phyloP scores from a whole-genome alignment of 1,140 invertebrate species.

The Vollenhovia emeryi region DNA sequence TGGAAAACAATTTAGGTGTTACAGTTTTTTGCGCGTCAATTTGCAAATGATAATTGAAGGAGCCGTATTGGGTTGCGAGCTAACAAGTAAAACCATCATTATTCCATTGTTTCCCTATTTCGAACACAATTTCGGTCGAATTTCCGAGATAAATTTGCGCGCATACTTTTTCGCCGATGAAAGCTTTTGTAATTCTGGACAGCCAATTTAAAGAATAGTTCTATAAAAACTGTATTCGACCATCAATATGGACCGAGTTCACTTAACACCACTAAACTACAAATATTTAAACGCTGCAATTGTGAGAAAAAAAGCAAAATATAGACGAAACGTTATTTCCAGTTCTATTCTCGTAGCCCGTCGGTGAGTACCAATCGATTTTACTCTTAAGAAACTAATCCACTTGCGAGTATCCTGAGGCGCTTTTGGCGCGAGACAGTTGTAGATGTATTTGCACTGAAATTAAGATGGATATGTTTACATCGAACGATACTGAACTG shows the following conservation, averaged over 20 bases:
- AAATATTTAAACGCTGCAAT: constrained; percentile 10
- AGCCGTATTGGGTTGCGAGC: background rate
- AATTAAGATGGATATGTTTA: constrained; percentile 41
- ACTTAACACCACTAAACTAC: background rate
- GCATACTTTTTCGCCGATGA: background rate
- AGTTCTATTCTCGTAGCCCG: background rate
- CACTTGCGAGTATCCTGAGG: background rate
- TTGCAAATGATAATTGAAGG: constrained; percentile 15
- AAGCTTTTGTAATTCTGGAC: constrained; percentile 14
- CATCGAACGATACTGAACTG: constrained; percentile 5
- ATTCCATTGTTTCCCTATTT: background rate
- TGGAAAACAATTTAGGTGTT: constrained; percentile 2
- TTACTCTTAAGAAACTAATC: constrained; percentile 16
- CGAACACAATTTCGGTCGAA: background rate
- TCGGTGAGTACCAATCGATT: constrained; percentile 2
- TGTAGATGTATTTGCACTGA: constrained; percentile 6
- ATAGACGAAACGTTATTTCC: background rate
- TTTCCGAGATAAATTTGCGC: constrained; percentile 11
- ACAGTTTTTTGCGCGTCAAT: background rate
- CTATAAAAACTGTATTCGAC: background rate
- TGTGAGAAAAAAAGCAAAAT: constrained; percentile 3
- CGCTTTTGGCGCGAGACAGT: constrained; percentile 4
- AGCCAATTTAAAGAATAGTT: background rate
- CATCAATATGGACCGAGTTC: constrained; percentile 9
- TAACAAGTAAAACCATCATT: constrained; percentile 10